These are phyloP conservation scores for Ceratina japonica DNA, from an alignment of 1,140 invertebrate species.

Conservation along the genomic window DNA sequence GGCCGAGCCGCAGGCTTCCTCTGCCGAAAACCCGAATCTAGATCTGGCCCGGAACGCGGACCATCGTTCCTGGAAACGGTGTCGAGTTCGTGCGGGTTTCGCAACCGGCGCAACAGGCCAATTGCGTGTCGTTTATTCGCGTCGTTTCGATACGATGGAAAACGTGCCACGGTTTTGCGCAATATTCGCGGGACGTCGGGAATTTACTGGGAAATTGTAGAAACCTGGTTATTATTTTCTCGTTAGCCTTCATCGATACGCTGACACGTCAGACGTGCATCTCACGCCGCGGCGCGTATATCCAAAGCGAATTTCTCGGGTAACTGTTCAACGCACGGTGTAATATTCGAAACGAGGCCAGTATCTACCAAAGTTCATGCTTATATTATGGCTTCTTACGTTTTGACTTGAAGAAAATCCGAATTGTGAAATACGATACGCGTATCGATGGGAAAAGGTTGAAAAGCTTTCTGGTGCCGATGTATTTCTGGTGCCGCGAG, in stretches of 20 bases:
- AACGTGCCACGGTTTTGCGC: background rate
- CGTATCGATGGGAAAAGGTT: background rate
- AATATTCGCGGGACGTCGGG: background rate
- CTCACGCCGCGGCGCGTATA: no score
- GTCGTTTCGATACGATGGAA: slow-evolving; percentile 1
- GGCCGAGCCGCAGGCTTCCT: background rate
- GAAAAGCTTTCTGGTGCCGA: background rate
- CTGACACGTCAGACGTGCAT: no score
- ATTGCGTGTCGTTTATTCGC: slow-evolving; percentile 6
- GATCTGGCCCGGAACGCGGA: background rate
- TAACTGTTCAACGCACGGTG: no score
- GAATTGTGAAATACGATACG: background rate
- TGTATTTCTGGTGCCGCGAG: slow-evolving; percentile 5
- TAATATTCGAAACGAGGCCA: no score
- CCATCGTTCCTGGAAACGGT: slow-evolving; percentile 17
- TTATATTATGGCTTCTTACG: background rate
- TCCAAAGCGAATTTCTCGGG: no score
- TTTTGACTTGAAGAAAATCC: background rate
- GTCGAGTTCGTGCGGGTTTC: background rate
- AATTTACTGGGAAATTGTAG: background rate
- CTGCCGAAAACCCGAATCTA: slow-evolving; percentile 12
- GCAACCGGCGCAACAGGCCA: background rate
- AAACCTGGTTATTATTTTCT: slow-evolving; percentile 6
- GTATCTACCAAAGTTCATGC: no score
- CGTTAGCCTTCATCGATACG: background rate